Conservation (phyloP, 2,888 invertebrate species). For the Scaptomyza tumidula region DNA sequence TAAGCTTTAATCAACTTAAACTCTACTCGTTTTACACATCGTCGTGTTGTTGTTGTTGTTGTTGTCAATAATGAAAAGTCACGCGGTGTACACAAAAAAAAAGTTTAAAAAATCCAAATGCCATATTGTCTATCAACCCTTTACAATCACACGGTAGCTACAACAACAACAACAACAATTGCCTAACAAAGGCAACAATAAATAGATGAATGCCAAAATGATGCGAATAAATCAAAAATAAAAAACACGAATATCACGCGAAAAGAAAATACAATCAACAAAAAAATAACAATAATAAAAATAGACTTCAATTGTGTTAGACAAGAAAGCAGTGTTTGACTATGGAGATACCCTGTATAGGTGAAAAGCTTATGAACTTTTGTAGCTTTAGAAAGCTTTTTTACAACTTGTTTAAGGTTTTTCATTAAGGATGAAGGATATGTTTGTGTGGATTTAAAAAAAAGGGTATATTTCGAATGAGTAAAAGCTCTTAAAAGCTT, state of each 20-base stretch:
- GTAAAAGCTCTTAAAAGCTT: too few relatives aligned
- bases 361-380: background rate
- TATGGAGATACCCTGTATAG: background rate
- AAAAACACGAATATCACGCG: slow-evolving; percentile 34
- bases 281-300: background rate
- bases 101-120: slow-evolving; percentile 3
- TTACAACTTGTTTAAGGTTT: too few relatives aligned
- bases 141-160: slow-evolving; percentile 18
- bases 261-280: slow-evolving; percentile 13
- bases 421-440: too few relatives aligned
- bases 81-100: slow-evolving; percentile 20
- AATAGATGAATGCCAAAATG: slow-evolving; percentile 26
- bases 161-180: background rate
- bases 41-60: background rate
- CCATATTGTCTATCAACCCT: background rate
- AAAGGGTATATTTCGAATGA: too few relatives aligned
- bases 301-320: background rate
- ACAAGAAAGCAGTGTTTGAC: background rate
- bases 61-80: slow-evolving; percentile 16
- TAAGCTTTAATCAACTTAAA: slow-evolving; percentile 12
- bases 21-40: slow-evolving; percentile 3
- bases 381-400: too few relatives aligned
- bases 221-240: slow-evolving; percentile 41
- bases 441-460: too few relatives aligned
- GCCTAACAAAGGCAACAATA: slow-evolving; percentile 11